Base-by-base conservation (phyloP, 1,140 invertebrate species). In the Neuroterus valhalla region DNA sequence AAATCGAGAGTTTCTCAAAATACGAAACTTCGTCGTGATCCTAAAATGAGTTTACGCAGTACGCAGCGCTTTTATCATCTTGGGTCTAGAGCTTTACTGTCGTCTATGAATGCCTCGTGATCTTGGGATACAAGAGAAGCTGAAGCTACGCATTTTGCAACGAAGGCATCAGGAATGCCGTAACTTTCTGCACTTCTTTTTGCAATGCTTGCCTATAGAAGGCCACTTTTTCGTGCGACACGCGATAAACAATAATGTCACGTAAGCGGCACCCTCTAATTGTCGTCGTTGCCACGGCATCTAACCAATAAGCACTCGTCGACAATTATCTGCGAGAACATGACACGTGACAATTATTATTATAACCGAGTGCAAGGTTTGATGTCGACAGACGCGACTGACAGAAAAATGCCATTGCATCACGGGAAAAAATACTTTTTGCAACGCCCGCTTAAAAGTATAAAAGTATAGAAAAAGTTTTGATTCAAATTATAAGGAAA, bases 221-320 rank as follows among this genome's bases (percentile, higher is more conserved):
- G 11, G 66, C 42, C 19, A 55, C 52, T 52, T 67, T 72, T 74
- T 70, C 84, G 80, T 83, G 79, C 76, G 43, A 79, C 82, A 81
- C 81, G 81, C 85, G 83, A 83, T 84, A 77, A 79, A 71, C 71
- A 69, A 78, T 79, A 82, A 83, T 74, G 75, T 76, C 82, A 75
- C 78, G 70, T 74, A 66, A 72, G 26, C 55, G 55, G 55, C 55
- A 62, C 43, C 66, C n/a, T 68, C 80, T 81, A 85, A 84, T 85
- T 79, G 76, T 76, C 72, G 73, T 75, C 74, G 55, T 44, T 44
- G 17, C 45, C 17, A 66, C 68, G 38, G 68, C 52, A 70, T 75
- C 76, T 62, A 67, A 66, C 68, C 69, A 66, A 55, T 45, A 67
- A 70, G 12, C 38, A 43, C 72, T 42, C 66, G 23, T 55, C 42